Percentiles rank a stretch among this genome's conserved stretches.
phyloP scores from a whole-genome alignment of 2,888 invertebrate species.

The Eudemis profundana region DNA sequence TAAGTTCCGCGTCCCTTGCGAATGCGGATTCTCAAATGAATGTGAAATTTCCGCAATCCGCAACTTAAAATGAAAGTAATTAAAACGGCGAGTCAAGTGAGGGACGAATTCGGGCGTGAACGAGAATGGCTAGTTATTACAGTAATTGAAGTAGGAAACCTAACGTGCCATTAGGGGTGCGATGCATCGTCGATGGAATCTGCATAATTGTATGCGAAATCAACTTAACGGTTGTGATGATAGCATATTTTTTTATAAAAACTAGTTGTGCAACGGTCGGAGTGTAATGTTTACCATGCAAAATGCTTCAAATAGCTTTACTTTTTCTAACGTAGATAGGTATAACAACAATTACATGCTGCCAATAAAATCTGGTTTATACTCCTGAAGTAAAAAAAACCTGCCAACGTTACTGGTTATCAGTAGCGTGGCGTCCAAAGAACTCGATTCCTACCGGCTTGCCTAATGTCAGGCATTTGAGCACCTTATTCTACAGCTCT shows the following conservation, averaged over 20 bases:
- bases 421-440: no score
- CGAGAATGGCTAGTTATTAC: conserved; percentile 67
- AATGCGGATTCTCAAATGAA: no score
- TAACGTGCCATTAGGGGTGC: conserved; percentile 52
- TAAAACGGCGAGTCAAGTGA: conserved; percentile 49
- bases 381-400: no score
- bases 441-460: no score
- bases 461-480: no score
- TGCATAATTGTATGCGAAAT: conserved; percentile 52
- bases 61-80: conserved; percentile 48
- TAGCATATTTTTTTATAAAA: conserved; percentile 27
- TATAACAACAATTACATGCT: not conserved
- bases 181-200: conserved; percentile 49
- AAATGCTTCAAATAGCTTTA: not conserved
- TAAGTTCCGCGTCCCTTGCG: no score
- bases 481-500: no score
- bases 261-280: conserved; percentile 21
- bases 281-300: not conserved
- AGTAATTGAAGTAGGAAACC: conserved; percentile 68
- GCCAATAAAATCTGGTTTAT: no score
- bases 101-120: conserved; percentile 54
- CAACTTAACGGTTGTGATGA: conserved; percentile 37
- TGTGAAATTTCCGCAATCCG: conserved; percentile 1
- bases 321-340: not conserved
- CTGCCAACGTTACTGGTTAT: no score